Evolutionary conservation across 2,797 vertebrate genomes (phyloP), one percentile per base, ranked within the genome.

Genomic region (Spheniscus humboldti): DNA sequence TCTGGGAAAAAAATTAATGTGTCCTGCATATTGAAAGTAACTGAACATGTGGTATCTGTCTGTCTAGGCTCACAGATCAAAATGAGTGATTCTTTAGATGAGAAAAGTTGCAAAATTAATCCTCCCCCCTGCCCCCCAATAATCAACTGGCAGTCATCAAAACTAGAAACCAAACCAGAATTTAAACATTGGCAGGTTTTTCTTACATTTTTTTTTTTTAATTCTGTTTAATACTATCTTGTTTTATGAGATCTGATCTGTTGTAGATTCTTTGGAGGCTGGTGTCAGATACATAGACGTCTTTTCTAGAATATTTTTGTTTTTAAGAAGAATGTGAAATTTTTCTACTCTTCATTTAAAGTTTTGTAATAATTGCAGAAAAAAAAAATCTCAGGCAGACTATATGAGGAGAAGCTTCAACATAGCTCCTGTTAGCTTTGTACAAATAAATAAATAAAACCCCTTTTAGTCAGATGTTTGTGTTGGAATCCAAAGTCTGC

Each of bases 291-390:
- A 22, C 9, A 14, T 35, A 68, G n/a, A 52, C 80, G 15, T 60
- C 12, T 84, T 82, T 89, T 89, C 37, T 90, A 57, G 28, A 48
- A 57, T 50, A 31, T 25, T 81, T 56, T 75, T 83, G 24, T 16
- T 84, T 89, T 91, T 69, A 79, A 74, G 43, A 89, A 63, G 67
- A 47, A 52, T 35, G 27, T 71, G 60, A 60, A 14, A 31, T 88
- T 88, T 71, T 90, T 55, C 19, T 69, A 19, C 55, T 66, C 18
- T 72, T 79, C 13, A 11, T 68, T 67, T 59, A 39, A 77, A 50
- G 19, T 56, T 92, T 67, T 73, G 27, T 76, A 72, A 20, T 68
- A 59, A 80, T 41, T 80, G 10, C 47, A 62, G 31, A 43, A 57
- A 45, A 62, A 57, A 67, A 52, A 57, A 47, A 52, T n/a, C 28